Base-by-base conservation (phyloP, 2,888 invertebrate genomes). In the Campoplex nolae region DNA sequence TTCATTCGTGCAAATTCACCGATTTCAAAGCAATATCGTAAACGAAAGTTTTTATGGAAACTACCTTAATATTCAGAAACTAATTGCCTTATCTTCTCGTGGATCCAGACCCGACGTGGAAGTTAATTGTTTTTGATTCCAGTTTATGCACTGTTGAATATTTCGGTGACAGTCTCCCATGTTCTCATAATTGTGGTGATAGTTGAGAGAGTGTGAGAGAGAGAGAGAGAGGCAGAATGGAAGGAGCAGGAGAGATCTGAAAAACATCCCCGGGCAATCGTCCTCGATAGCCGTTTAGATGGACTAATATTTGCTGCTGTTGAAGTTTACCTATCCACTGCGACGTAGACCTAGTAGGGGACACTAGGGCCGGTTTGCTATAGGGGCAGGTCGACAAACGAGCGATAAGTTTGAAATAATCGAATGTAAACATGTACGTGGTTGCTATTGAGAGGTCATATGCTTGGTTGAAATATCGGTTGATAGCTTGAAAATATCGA, bases 241-340 rank as follows among this genome's bases (percentile, higher is more conserved):
- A 42, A 42, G 85, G 71, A 45, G n/a, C n/a, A n/a, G 58, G 71
- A 71, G 38, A 28, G 23, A 62, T 28, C 16, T 32, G 48, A 48
- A 42, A 58, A n/a, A 38, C 48, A 38, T 18, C 79, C 54, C 35
- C 71, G 38, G 54, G 73, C 32, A 11, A 65, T 54, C 71, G 56
- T 81, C 56, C 81, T 81, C 42, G 78, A 74, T 58, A 54, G 74
- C 28, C 85, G 78, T 82, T 85, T 82, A 85, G 82, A 73, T 51
- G 78, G 78, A 78, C 74, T n/a, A 85, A 85, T 85, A 82, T 85
- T 85, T 77, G 42, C 85, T 51, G 28, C 38, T 67, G 74, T 73
- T 71, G 54, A 51, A 84, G 73, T 78, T 83, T 75, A 42, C 74
- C 51, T 32, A 76, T 56, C 51, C 48, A n/a, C 71, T 65, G 18